phyloP scores from a whole-genome alignment of 1,140 invertebrate genomes.

The Drosophila arawakana region DNA sequence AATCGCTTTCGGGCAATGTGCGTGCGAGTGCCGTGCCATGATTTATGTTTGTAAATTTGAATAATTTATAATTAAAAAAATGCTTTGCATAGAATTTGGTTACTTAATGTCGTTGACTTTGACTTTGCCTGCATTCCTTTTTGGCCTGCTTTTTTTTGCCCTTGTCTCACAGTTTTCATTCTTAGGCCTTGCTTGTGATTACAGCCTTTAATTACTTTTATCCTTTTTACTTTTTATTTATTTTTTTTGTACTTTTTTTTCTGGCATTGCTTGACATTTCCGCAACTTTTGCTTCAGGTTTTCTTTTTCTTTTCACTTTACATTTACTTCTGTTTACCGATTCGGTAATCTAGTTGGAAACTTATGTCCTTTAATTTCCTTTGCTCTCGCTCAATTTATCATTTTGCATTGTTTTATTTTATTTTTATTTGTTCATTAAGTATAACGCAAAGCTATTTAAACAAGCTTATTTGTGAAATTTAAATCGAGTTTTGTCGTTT shows the following conservation, averaged over 20 bases:
- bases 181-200: conserved; percentile 22
- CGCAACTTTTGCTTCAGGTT: conserved; percentile 39
- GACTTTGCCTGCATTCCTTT: conserved; percentile 52
- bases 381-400: conserved; percentile 72
- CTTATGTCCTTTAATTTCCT: conserved; percentile 81
- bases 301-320: conserved; percentile 31
- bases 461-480: too few relatives aligned
- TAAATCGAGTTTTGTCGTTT: too few relatives aligned
- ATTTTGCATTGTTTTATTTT: conserved; percentile 28
- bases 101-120: conserved; percentile 74
- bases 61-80: conserved; percentile 84
- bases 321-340: conserved; percentile 35
- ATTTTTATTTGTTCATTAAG: not conserved
- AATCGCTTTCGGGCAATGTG: conserved; percentile 49
- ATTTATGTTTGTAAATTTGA: conserved; percentile 81
- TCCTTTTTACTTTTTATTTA: conserved; percentile 47
- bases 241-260: conserved; percentile 33
- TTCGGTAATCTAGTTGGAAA: conserved; percentile 67
- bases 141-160: conserved; percentile 28
- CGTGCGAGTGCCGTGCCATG: conserved; percentile 62
- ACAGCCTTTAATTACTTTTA: conserved; percentile 78
- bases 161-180: conserved; percentile 13
- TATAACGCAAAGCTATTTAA: too few relatives aligned
- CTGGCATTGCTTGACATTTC: conserved; percentile 57
- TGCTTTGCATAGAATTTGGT: conserved; percentile 74